Conservation (phyloP, 2,113 vertebrate species). For the Aldabrachelys gigantea region DNA sequence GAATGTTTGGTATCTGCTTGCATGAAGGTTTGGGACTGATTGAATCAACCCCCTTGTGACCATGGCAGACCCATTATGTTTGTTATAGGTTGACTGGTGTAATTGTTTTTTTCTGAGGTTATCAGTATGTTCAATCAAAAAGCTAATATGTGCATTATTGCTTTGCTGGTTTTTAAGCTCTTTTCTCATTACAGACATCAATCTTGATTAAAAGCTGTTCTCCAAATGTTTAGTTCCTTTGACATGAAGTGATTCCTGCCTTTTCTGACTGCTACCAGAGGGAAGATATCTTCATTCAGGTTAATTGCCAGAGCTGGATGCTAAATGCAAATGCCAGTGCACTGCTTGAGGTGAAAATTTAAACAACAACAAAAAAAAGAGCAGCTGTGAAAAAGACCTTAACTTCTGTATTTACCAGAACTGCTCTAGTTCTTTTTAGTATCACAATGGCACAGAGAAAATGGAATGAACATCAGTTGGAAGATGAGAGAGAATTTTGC, state of each 20-base stretch:
- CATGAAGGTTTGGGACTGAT: neutral
- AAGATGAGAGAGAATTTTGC: conserved; percentile 11
- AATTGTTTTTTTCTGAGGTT: conserved; percentile 52
- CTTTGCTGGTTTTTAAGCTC: conserved; percentile 65
- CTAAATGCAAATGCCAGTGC: conserved; percentile 1
- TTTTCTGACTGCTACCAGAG: conserved; percentile 6
- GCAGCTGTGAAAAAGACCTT: neutral
- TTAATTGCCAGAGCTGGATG: conserved; percentile 49
- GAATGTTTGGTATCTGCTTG: neutral
- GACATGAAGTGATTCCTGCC: conserved; percentile 44
- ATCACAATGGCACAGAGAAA: neutral
- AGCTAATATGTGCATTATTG: conserved; percentile 67
- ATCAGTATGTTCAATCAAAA: conserved; percentile 69
- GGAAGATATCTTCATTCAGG: conserved; percentile 40
- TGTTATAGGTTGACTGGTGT: conserved; percentile 32
- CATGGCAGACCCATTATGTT: conserved; percentile 25
- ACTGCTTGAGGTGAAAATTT: neutral
- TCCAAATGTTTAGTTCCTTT: conserved; percentile 60
- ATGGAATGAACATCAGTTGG: neutral
- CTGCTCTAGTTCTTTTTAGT: neutral
- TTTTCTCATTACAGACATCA: conserved; percentile 69
- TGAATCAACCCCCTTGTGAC: conserved; percentile 14
- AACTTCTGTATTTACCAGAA: conserved; percentile 18
- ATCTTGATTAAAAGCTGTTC: conserved; percentile 68
- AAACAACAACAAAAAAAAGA: neutral